A percentile compares a stretch with the other conserved stretches of the same genome.
phyloP scores from a whole-genome alignment of 2,113 vertebrate genomes.

The Micromys minutus region DNA sequence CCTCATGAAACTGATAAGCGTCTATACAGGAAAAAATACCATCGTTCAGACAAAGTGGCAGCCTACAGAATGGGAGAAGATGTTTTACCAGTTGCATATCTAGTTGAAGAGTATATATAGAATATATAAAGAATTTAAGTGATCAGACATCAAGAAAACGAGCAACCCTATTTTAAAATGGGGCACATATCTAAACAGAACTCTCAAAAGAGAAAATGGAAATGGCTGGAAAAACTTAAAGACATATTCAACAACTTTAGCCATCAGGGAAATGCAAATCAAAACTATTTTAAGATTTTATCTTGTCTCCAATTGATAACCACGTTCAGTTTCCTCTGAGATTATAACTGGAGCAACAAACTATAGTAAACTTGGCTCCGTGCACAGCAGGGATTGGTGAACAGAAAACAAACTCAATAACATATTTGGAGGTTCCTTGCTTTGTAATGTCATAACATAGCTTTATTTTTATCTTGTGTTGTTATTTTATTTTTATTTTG shows the following conservation, averaged over 20 bases:
- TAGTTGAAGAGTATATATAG: neutral
- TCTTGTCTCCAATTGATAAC: neutral
- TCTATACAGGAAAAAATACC: neutral
- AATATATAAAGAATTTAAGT: neutral
- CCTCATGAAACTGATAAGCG: neutral
- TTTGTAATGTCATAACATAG: neutral
- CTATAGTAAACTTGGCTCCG: neutral
- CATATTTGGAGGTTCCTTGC: neutral
- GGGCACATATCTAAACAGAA: neutral
- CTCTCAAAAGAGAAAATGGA: neutral
- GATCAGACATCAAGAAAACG: neutral
- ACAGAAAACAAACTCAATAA: neutral
- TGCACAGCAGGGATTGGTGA: neutral
- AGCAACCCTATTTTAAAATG: neutral
- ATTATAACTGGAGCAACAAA: neutral
- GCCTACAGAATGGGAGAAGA: neutral
- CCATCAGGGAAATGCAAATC: neutral
- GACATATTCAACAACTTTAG: neutral
- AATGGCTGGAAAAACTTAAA: neutral
- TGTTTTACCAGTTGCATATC: neutral
- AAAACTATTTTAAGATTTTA: neutral
- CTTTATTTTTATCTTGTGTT: neutral
- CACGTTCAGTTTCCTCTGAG: neutral
- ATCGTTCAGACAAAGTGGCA: neutral
- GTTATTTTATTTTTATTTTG: neutral